These are phyloP conservation scores for Miltochrista miniata DNA, from an alignment of 2,888 invertebrate species.

Conservation along the genomic window DNA sequence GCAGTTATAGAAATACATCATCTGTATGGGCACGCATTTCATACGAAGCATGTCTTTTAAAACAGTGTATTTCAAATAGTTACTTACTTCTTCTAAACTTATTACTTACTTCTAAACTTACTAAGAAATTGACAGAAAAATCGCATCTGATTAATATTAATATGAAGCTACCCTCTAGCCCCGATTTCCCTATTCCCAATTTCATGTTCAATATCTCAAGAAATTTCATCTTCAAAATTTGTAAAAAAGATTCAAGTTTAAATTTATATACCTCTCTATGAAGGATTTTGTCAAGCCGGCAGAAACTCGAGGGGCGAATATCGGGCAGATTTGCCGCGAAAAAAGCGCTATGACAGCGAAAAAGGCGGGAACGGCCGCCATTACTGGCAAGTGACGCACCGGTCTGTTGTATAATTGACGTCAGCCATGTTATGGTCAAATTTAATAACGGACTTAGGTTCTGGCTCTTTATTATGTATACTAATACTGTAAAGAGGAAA, in stretches of 20 bases:
- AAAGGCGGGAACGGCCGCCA: slow-evolving; percentile 81
- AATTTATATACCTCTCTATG: slow-evolving; percentile 37
- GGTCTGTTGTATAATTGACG: slow-evolving; percentile 58
- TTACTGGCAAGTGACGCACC: slow-evolving; percentile 86
- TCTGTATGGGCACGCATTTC: too few species aligned
- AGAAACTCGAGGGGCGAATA: slow-evolving; percentile 42
- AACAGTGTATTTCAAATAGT: too few species aligned
- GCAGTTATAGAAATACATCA: too few species aligned
- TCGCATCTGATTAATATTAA: slow-evolving; percentile 5
- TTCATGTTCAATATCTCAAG: slow-evolving; percentile 29
- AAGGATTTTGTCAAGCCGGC: slow-evolving; percentile 38
- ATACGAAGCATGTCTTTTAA: too few species aligned
- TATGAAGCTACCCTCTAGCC: slow-evolving; percentile 12
- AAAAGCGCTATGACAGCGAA: slow-evolving; percentile 80
- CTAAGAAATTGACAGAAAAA: too few species aligned
- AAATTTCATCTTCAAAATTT: slow-evolving; percentile 39
- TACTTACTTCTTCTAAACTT: too few species aligned
- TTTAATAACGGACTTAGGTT: slow-evolving; percentile 41
- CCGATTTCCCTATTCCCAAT: slow-evolving; percentile 14
- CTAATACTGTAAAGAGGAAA: too few species aligned
- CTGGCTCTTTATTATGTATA: slow-evolving; percentile 20
- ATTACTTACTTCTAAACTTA: too few species aligned
- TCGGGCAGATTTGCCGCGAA: slow-evolving; percentile 65
- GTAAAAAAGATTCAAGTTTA: slow-evolving; percentile 33
- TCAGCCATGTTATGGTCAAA: slow-evolving; percentile 59